Conservation (phyloP, 1,140 invertebrate genomes). For the Eupristina koningsbergeri region DNA sequence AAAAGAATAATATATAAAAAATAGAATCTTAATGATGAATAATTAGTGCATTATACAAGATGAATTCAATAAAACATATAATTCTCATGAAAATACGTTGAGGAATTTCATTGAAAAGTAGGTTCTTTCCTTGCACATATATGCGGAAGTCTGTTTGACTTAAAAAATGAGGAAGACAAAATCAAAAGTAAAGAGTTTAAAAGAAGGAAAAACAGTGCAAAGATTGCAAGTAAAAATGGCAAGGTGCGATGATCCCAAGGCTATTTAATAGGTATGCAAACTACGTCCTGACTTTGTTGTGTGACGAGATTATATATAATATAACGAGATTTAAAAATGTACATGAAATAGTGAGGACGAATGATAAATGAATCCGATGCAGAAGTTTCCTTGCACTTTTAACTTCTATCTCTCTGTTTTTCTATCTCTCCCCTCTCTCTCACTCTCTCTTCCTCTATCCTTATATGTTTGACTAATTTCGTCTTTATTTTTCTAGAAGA, state of each 20-base stretch:
- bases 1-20: background rate
- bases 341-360: background rate
- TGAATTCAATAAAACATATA: slow-evolving; percentile 1
- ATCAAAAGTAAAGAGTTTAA: slow-evolving; percentile 7
- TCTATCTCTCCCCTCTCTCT: background rate
- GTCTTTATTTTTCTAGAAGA: background rate
- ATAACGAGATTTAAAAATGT: background rate
- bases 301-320: slow-evolving; percentile 19
- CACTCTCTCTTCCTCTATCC: background rate
- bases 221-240: slow-evolving; percentile 46
- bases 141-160: background rate
- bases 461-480: background rate
- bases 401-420: background rate
- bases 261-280: slow-evolving; percentile 47
- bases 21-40: slow-evolving; percentile 21
- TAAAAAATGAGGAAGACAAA: slow-evolving; percentile 3
- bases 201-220: slow-evolving; percentile 29
- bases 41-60: slow-evolving; percentile 36
- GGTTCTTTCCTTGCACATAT: background rate
- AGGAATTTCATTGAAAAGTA: slow-evolving; percentile 32
- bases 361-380: background rate
- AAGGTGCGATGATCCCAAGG: slow-evolving; percentile 40
- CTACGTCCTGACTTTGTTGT: background rate
- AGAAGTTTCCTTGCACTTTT: background rate
- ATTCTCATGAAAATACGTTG: background rate